phyloP scores from a whole-genome alignment of 35 echinoderm and acorn worm species.

The Ptychodera flava region DNA sequence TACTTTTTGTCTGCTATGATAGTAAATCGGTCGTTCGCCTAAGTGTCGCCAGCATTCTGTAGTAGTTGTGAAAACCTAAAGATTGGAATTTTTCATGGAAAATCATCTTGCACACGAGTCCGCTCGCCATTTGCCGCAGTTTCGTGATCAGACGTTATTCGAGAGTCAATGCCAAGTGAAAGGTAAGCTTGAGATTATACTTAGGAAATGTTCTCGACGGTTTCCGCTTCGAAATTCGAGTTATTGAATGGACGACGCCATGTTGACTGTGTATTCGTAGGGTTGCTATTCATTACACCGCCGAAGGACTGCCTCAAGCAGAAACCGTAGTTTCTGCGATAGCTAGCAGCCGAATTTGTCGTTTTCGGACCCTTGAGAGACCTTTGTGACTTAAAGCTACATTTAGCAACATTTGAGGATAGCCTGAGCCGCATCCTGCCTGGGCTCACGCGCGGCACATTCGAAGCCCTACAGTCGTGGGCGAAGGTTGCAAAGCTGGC shows the following conservation, averaged over 20 bases:
- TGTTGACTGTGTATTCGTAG: neutral
- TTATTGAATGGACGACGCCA: neutral
- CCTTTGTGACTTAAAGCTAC: neutral
- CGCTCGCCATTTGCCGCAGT: neutral
- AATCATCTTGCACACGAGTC: neutral
- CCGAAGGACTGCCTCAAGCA: neutral
- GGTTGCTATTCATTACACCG: neutral
- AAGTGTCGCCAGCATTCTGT: neutral
- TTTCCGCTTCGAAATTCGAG: neutral
- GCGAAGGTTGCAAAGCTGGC: neutral
- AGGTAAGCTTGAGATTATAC: neutral
- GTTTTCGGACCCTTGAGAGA: no score
- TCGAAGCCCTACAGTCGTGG: no score
- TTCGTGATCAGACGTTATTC: neutral
- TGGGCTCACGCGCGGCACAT: no score
- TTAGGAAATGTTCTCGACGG: neutral
- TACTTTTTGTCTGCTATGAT: neutral
- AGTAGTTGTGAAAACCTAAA: neutral
- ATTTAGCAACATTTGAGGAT: neutral
- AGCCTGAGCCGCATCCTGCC: neutral
- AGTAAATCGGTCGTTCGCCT: neutral
- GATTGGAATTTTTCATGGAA: neutral
- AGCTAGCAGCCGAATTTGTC: no score
- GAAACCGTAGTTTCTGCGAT: neutral
- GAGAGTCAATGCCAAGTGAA: neutral